A percentile compares a stretch with the other conserved stretches of the same genome.
These are phyloP conservation scores for Tortrix viridana DNA, from an alignment of 2,888 invertebrate species.

Conservation along the genomic window DNA sequence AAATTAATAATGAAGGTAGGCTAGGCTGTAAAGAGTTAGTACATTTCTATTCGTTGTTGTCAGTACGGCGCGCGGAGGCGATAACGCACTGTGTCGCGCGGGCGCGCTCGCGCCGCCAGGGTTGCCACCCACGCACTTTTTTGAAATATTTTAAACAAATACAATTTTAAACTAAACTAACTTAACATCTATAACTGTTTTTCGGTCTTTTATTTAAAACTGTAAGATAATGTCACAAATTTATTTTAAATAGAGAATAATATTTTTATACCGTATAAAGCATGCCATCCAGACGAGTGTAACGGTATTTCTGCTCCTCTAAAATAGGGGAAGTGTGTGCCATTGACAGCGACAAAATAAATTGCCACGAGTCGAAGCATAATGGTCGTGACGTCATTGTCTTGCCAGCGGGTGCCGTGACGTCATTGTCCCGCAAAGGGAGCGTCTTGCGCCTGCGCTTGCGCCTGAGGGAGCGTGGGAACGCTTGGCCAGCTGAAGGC, in stretches of 20 bases:
- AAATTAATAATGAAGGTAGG: conserved; percentile 55
- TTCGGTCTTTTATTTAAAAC: no score
- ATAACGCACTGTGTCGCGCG: conserved; percentile 72
- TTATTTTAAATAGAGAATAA: no score
- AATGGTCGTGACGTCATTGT: conserved; percentile 57
- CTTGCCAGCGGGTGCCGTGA: conserved; percentile 50
- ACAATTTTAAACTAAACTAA: neutral
- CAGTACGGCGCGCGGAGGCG: conserved; percentile 67
- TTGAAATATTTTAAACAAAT: neutral
- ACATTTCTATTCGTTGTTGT: conserved; percentile 69
- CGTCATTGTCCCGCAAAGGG: conserved; percentile 56
- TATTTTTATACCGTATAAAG: no score
- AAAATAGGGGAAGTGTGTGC: conserved; percentile 26
- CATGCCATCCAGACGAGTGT: neutral
- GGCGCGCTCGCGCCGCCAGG: conserved; percentile 62
- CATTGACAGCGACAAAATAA: conserved; percentile 49
- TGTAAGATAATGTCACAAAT: no score
- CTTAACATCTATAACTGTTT: no score
- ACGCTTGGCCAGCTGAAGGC: conserved; percentile 71
- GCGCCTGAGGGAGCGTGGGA: conserved; percentile 73
- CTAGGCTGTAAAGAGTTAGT: conserved; percentile 61
- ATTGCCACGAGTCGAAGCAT: conserved; percentile 62
- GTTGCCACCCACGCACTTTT: conserved; percentile 53
- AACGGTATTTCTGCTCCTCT: conserved; percentile 13
- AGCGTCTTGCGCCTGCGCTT: conserved; percentile 49